These are phyloP conservation scores for Hydrolagus affinis DNA, from an alignment of 2,113 vertebrate species.

Conservation along the genomic window DNA sequence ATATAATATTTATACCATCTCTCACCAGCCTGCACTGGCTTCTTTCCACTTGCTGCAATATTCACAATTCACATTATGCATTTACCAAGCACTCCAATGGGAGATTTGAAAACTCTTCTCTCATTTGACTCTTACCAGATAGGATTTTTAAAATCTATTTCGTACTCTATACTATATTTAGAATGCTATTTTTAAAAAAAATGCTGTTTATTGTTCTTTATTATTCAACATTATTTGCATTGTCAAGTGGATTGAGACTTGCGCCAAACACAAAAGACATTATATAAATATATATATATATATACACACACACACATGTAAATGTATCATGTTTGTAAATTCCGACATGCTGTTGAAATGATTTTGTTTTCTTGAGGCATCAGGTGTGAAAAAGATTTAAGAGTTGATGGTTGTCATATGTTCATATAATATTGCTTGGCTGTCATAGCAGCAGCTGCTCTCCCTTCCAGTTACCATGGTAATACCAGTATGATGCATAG, in stretches of 20 bases:
- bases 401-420: constrained; percentile 14
- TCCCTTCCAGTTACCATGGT: constrained; percentile 27
- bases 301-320: too few species aligned
- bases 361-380: neutral
- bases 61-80: constrained; percentile 22
- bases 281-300: too few species aligned
- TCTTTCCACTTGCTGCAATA: constrained; percentile 11
- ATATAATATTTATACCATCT: too few species aligned
- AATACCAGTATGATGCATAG: constrained; percentile 18
- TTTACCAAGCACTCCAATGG: constrained; percentile 22
- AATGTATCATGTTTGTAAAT: too few species aligned
- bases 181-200: neutral
- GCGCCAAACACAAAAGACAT: too few species aligned
- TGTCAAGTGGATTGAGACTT: too few species aligned
- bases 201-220: too few species aligned
- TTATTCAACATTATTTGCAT: neutral
- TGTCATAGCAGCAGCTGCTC: constrained; percentile 32
- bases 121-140: constrained; percentile 23
- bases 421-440: constrained; percentile 21
- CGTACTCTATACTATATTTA: neutral
- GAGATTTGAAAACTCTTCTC: constrained; percentile 2
- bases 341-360: neutral
- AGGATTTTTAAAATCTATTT: neutral
- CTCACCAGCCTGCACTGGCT: too few species aligned
- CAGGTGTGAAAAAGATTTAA: neutral